These are phyloP conservation scores for Agapornis canus DNA, from an alignment of 2,797 vertebrate species.

Conservation along the genomic window DNA sequence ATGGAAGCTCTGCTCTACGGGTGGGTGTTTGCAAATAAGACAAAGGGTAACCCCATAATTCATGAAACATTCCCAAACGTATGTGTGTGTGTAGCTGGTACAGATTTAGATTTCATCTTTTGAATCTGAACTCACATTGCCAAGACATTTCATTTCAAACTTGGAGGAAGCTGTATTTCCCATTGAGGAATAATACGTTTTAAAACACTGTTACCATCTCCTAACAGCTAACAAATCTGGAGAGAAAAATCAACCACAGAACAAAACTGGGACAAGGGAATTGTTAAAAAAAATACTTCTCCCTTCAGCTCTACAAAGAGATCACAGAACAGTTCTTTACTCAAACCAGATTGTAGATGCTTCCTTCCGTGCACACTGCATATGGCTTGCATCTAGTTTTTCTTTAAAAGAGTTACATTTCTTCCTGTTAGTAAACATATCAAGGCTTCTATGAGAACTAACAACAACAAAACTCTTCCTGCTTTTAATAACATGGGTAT, in stretches of 20 bases:
- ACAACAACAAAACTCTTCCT: not conserved
- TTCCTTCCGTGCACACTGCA: slow-evolving; percentile 42
- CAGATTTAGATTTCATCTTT: not conserved
- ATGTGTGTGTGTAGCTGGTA: not conserved
- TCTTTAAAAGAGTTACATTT: slow-evolving; percentile 55
- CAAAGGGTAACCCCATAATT: not conserved
- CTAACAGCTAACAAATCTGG: slow-evolving; percentile 59
- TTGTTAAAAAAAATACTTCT: slow-evolving; percentile 57
- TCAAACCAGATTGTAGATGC: slow-evolving; percentile 64
- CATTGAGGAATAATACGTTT: slow-evolving; percentile 46
- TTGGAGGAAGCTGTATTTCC: slow-evolving; percentile 31
- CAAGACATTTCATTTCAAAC: slow-evolving; percentile 49
- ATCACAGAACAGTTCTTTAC: slow-evolving; percentile 64
- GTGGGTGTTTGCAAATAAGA: not conserved
- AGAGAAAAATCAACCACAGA: slow-evolving; percentile 34
- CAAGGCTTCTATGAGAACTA: slow-evolving; percentile 20
- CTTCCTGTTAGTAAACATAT: slow-evolving; percentile 67
- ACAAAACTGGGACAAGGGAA: slow-evolving; percentile 58
- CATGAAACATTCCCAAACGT: not conserved
- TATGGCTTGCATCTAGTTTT: slow-evolving; percentile 54
- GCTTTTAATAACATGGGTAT: not conserved
- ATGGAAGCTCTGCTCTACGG: not conserved
- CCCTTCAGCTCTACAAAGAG: slow-evolving; percentile 61
- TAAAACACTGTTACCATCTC: slow-evolving; percentile 63
- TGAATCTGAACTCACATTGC: slow-evolving; percentile 24